Base-by-base conservation (phyloP, 2,113 vertebrate species). In the Cacatua alba region DNA sequence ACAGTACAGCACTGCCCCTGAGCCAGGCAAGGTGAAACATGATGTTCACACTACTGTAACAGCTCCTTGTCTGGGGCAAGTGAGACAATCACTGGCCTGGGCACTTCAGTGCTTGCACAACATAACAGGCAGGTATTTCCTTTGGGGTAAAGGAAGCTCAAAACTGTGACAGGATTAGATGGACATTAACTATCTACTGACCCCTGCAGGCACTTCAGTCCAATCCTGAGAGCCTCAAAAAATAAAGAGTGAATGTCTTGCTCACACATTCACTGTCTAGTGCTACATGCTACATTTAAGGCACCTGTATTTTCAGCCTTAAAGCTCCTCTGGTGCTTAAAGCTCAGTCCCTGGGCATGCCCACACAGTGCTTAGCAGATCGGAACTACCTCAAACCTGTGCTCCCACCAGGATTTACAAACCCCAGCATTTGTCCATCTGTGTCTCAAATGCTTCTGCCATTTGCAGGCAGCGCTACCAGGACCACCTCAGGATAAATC, bases 391-490 rank as follows among this genome's bases (percentile, higher is more conserved):
- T 60, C 72, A 53, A 39, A 48, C 64, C 31, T 23, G 15, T 11
- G 17, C 3, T 82, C 13, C 19, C 55, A 28, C 13, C 26, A 55
- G 55, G 33, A 59, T 64, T 70, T 64, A 52, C 43, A 77, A 51
- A 59, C 37, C 12, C 10, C 14, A 1, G 20, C 20, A 29, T 39
- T 52, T 46, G 39, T 46, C 20, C 2, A 0, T 64, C 65, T 4
- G 1, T 25, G 13, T 9, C 31, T 82, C 35, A 15, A 57, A 59
- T 43, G 53, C 46, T 37, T 6, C 53, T 59, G 67, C 41, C 10
- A 7, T n/a, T 80, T 21, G 26, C 43, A 70, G 43, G 49, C 3
- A 0, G 55, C 0, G 0, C 23, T 63, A 39, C 29, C 46, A 55
- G 21, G 20, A 53, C 51, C 21, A 17, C 23, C 7, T 37, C 31